Base-by-base conservation (phyloP, 2,113 vertebrate genomes). In the Colistium nudipinnis region DNA sequence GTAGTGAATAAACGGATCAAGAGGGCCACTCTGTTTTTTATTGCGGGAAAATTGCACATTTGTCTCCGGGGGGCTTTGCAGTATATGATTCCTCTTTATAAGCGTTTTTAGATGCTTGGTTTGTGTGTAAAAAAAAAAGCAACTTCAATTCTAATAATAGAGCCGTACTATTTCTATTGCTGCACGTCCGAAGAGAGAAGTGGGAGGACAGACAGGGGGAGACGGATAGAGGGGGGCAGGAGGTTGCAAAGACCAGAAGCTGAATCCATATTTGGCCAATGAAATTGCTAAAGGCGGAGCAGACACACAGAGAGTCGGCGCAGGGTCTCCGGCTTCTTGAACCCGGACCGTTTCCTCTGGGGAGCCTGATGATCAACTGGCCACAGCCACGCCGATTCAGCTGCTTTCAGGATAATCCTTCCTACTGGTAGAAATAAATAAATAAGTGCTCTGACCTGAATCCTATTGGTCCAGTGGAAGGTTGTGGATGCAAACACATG, bases 341-440 rank as follows among this genome's bases (percentile, higher is more conserved):
- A 62, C 59, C n/a, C 67, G 28, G 54, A 61, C 66, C 33, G 28
- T 27, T 54, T 51, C 69, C 74, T 60, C 3, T n/a, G 31, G 35
- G 41, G 76, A 77, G 0, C 16, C 52, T 1, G 68, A 60, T 55
- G 77, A 79, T 68, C 68, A 59, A 49, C 67, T 36, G 62, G 48
- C 60, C 53, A 44, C 59, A 24, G 22, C 24, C 44, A 39, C 67
- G 88, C 59, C 53, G 17, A 81, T 68, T 87, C 78, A 85, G 73
- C 81, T 55, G 47, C 44, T 65, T 72, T 75, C 54, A 69, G 53
- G 45, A 81, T 66, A 48, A 82, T 73, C 65, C 59, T 11, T 43
- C 62, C 31, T 73, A 22, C 81, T 61, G 48, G 28, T 65, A 17
- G 52, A 73, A 20, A 54, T 3, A 38, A 13, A 48, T 7, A 38